These are phyloP conservation scores for Xyliphius kryptos DNA, from an alignment of 2,113 vertebrate genomes.

Conservation along the genomic window DNA sequence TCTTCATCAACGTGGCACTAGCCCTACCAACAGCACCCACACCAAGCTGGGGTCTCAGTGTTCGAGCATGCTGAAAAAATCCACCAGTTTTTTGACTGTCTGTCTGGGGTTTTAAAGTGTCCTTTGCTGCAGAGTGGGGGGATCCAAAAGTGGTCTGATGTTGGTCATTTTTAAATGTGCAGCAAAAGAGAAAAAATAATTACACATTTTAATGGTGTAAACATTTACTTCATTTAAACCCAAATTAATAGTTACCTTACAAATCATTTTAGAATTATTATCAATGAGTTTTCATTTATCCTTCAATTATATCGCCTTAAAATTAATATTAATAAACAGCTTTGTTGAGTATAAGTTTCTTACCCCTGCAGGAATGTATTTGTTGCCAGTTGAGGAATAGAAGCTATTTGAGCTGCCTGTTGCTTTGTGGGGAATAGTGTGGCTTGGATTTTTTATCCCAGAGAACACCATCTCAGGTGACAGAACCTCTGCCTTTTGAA, in stretches of 20 bases:
- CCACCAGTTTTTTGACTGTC: slow-evolving; percentile 54
- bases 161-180: slow-evolving; percentile 46
- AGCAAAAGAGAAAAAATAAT: neutral
- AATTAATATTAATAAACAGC: neutral
- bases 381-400: slow-evolving; percentile 58
- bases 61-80: slow-evolving; percentile 79
- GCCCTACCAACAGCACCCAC: slow-evolving; percentile 83
- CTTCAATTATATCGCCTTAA: neutral
- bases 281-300: too few species aligned
- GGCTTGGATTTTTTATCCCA: slow-evolving; percentile 75
- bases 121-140: slow-evolving; percentile 42
- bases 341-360: slow-evolving; percentile 21
- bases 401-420: slow-evolving; percentile 68
- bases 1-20: slow-evolving; percentile 64
- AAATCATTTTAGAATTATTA: too few species aligned
- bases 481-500: slow-evolving; percentile 73
- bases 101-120: slow-evolving; percentile 43
- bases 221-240: too few species aligned
- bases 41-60: slow-evolving; percentile 83
- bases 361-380: slow-evolving; percentile 60
- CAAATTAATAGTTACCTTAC: too few species aligned
- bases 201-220: too few species aligned
- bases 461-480: slow-evolving; percentile 71
- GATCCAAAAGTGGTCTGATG: slow-evolving; percentile 42
- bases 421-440: slow-evolving; percentile 74